Percentiles rank a stretch among this genome's conserved stretches.
Conservation (phyloP, 37 sponge, comb jelly and placozoan species). For the Axinella damicornis region DNA sequence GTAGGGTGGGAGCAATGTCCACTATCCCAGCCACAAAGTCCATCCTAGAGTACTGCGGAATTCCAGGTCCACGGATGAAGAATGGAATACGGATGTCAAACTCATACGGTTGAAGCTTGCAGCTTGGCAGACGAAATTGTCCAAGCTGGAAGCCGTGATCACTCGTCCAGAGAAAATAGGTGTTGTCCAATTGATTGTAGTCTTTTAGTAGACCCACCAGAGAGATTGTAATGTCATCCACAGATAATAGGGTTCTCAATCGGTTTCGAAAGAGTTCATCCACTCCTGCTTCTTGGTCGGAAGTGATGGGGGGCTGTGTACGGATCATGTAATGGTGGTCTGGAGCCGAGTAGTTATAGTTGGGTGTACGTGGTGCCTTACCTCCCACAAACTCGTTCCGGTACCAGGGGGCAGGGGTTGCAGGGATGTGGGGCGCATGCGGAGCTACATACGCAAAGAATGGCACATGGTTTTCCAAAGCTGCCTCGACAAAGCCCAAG, state of each 20-base stretch:
- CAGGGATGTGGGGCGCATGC: conserved; percentile 87
- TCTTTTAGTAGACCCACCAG: conserved; percentile 43
- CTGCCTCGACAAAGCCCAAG: conserved; percentile 43
- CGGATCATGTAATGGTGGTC: conserved; percentile 83
- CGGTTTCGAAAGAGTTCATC: conserved; percentile 78
- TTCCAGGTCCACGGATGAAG: conserved; percentile 62
- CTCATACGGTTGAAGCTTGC: conserved; percentile 86
- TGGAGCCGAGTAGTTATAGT: conserved; percentile 66
- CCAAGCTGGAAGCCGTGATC: conserved; percentile 91
- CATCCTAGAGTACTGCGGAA: conserved; percentile 15
- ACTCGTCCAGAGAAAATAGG: conserved; percentile 79
- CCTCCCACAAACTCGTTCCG: conserved; percentile 19
- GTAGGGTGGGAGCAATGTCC: conserved; percentile 77
- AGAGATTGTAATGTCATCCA: conserved; percentile 77
- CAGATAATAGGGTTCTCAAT: conserved; percentile 81
- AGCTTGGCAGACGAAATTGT: conserved; percentile 74
- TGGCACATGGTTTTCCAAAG: conserved; percentile 33
- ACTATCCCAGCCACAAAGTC: conserved; percentile 78
- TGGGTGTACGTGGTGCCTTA: conserved; percentile 81
- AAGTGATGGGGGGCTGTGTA: conserved; percentile 46
- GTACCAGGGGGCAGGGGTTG: conserved; percentile 90
- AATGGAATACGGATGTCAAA: conserved; percentile 82
- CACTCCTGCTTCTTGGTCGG: neutral
- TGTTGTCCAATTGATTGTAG: conserved; percentile 61
- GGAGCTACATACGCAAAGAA: conserved; percentile 85